Evolutionary conservation across 2,888 invertebrate genomes (phyloP), one percentile per base, ranked within the genome.

Genomic region (Tetranychus piercei): DNA sequence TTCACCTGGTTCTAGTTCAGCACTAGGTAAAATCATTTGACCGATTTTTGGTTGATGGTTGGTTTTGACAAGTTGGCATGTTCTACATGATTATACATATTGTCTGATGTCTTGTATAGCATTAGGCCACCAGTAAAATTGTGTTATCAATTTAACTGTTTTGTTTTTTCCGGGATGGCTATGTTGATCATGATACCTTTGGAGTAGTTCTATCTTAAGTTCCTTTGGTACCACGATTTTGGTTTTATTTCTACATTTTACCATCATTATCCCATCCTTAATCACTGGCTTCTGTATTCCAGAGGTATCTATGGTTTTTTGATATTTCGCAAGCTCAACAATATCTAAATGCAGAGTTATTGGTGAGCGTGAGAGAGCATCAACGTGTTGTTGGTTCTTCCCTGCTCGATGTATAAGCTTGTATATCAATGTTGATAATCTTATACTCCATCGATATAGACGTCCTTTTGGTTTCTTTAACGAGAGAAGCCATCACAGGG

Each of bases 321-420:
- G 9, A 15, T 15, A 8, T 45, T 45, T 9, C 9, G 45, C 9
- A 9, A 55, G 15, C 5, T 55, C 55, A 55, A 15, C 15, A 15
- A 15, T 7, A 6, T 55, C 55, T 2, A 55, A 2, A 15, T 15
- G 55, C 3, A 69, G 22, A n/a, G 69, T 20, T 8, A 69, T 20
- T 69, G 75, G 75, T 15, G 72, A n/a, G 6, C 75, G 22, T 43
- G 73, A 73, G 1, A 75, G 7, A 2, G 74, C 74, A 43, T 75
- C 75, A 6, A 67, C 75, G 20, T 75, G 75, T 43, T 75, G 75
- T 65, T 66, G 64, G 6, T 6, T 7, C 22, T 15, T 22, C 1
- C 75, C 75, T 6, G 73, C 66, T 11, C 75, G 75, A 65, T 75
- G 75, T 5, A n/a, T 18, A n/a, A 75, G 6, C 1, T 22, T 45